phyloP scores from a whole-genome alignment of 2,113 vertebrate species.

The Ptilorrhoa leucosticta region DNA sequence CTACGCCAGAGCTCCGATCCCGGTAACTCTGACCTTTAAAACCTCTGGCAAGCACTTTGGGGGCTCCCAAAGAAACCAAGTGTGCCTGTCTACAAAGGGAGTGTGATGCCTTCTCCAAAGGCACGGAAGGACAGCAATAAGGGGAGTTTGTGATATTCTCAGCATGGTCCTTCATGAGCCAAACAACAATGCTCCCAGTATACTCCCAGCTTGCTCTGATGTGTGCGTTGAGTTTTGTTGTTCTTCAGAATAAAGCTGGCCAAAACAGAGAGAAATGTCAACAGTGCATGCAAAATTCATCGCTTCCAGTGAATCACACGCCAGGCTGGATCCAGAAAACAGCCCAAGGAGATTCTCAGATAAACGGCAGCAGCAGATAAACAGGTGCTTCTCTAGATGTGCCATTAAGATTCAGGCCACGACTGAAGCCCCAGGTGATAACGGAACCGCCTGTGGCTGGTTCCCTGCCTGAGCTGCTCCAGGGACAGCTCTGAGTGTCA shows the following conservation, averaged over 20 bases:
- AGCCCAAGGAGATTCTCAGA: background rate
- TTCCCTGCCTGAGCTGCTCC: background rate
- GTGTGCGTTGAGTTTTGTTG: background rate
- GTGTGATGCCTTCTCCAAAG: background rate
- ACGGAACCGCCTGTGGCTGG: background rate
- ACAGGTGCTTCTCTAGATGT: background rate
- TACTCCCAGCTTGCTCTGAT: background rate
- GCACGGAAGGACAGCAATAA: background rate
- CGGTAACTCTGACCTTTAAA: background rate
- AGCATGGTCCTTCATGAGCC: background rate
- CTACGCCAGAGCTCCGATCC: background rate
- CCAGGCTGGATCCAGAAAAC: background rate
- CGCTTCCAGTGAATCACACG: background rate
- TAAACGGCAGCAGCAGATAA: background rate
- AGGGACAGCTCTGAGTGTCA: background rate
- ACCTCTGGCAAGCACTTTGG: background rate
- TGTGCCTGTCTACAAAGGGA: background rate
- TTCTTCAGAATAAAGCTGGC: background rate
- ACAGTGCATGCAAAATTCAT: background rate
- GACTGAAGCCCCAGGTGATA: background rate
- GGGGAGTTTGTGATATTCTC: background rate
- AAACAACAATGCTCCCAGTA: background rate
- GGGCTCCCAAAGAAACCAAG: background rate
- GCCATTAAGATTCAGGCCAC: background rate
- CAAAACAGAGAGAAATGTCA: slow-evolving; percentile 8